These are phyloP conservation scores for Hemithea aestivaria DNA, from an alignment of 2,888 invertebrate species.

Conservation along the genomic window DNA sequence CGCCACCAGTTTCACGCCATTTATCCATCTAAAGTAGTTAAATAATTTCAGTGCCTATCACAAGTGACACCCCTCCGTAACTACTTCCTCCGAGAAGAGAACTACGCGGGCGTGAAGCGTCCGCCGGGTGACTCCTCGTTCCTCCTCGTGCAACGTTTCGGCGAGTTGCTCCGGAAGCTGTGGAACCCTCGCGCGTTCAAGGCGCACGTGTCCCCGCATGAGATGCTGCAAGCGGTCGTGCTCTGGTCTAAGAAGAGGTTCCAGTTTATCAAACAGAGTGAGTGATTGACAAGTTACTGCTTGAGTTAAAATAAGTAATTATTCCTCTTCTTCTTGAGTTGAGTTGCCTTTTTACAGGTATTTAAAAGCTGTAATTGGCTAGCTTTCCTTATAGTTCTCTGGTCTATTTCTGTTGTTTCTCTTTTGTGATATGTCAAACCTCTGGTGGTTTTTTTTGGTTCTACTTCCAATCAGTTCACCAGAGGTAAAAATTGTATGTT, in stretches of 20 bases:
- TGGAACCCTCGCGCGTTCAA: slow-evolving; percentile 99
- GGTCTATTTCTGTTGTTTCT: slow-evolving; percentile 5
- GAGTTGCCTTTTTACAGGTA: too few species aligned
- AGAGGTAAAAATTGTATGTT: too few species aligned
- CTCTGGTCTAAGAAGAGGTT: slow-evolving; percentile 97
- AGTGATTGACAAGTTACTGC: too few species aligned
- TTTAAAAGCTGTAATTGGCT: too few species aligned
- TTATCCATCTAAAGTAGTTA: too few species aligned
- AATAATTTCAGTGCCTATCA: slow-evolving; percentile 91
- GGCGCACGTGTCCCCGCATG: slow-evolving; percentile 99
- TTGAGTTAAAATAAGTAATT: too few species aligned
- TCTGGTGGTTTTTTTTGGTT: too few species aligned
- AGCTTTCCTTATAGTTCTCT: too few species aligned
- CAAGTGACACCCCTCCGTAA: slow-evolving; percentile 97
- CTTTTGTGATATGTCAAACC: slow-evolving; percentile 27
- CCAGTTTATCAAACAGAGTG: slow-evolving; percentile 98
- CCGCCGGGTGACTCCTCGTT: slow-evolving; percentile 98
- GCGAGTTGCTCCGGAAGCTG: slow-evolving; percentile 96
- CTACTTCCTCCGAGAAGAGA: slow-evolving; percentile 96
- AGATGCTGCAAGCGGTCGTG: slow-evolving; percentile 99
- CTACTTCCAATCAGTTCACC: too few species aligned
- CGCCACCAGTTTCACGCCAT: too few species aligned
- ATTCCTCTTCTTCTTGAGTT: too few species aligned
- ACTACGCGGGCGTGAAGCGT: slow-evolving; percentile 91
- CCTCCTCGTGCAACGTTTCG: slow-evolving; percentile 93